Conservation (phyloP, 2,888 invertebrate genomes). For the Cybosia mesomella region DNA sequence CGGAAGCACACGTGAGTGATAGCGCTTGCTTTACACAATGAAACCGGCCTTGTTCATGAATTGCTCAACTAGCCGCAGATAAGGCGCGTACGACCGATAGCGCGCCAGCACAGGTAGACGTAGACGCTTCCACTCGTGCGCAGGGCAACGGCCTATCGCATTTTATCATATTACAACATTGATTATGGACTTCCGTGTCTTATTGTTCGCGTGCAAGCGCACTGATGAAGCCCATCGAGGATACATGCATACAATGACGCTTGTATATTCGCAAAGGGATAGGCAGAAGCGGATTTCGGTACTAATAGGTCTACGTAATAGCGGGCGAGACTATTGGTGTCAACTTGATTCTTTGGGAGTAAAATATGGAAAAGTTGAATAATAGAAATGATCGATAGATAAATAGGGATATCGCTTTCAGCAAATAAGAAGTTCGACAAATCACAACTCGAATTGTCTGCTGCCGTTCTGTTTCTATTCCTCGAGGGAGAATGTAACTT, state of each 20-base stretch:
- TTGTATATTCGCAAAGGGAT: not conserved
- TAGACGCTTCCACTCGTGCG: conserved; percentile 27
- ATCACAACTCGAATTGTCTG: too few species aligned
- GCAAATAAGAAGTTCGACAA: too few species aligned
- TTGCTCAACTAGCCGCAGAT: conserved; percentile 49
- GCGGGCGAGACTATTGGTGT: too few species aligned
- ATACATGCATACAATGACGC: not conserved
- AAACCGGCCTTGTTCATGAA: conserved; percentile 47
- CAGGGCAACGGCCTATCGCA: conserved; percentile 51
- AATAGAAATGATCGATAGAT: too few species aligned
- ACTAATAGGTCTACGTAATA: too few species aligned
- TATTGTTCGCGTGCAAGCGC: conserved; percentile 1
- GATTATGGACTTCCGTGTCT: conserved; percentile 22
- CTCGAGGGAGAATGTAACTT: too few species aligned
- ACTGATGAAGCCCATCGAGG: not conserved
- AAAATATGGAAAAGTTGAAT: too few species aligned
- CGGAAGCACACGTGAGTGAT: conserved; percentile 35
- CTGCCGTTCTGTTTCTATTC: too few species aligned
- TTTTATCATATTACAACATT: conserved; percentile 39
- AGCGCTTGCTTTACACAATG: conserved; percentile 37
- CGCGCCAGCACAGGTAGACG: conserved; percentile 39
- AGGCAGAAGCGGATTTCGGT: not conserved
- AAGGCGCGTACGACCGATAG: conserved; percentile 53
- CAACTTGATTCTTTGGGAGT: too few species aligned
- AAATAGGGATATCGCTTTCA: too few species aligned